A percentile compares a stretch with the other conserved stretches of the same genome.
Evolutionary conservation across 1,140 invertebrate species (phyloP).

Genomic region (Caerostris extrusa): DNA sequence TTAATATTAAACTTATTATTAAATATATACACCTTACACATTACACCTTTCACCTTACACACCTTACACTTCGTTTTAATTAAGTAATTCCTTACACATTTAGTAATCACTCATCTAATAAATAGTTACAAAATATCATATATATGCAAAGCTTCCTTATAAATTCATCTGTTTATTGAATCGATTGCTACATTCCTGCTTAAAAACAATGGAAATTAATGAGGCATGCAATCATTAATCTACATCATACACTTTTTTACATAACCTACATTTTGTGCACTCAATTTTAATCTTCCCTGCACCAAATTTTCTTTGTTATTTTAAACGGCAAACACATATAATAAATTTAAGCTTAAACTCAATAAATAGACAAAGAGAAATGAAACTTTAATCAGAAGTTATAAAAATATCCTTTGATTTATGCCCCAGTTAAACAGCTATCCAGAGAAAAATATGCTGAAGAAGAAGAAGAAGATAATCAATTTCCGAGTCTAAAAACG

Average conservation of each 20-base stretch:
- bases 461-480: constrained; percentile 39
- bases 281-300: not conserved
- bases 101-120: too few relatives aligned
- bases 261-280: not conserved
- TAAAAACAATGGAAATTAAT: not conserved
- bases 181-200: not conserved
- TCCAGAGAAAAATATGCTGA: not conserved
- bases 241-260: not conserved
- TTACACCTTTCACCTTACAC: too few relatives aligned
- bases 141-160: not conserved
- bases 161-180: not conserved
- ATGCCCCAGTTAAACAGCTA: not conserved
- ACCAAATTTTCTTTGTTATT: not conserved
- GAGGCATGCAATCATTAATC: not conserved
- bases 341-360: constrained; percentile 22
- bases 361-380: constrained; percentile 37
- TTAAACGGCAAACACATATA: not conserved
- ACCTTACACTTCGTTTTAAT: too few relatives aligned
- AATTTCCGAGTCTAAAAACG: not conserved
- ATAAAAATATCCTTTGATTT: constrained; percentile 25
- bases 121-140: not conserved
- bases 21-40: too few relatives aligned
- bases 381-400: constrained; percentile 4
- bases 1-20: too few relatives aligned
- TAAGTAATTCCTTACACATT: too few relatives aligned